Conservation (phyloP, 2,113 vertebrate genomes). For the Solenodon paradoxus region DNA sequence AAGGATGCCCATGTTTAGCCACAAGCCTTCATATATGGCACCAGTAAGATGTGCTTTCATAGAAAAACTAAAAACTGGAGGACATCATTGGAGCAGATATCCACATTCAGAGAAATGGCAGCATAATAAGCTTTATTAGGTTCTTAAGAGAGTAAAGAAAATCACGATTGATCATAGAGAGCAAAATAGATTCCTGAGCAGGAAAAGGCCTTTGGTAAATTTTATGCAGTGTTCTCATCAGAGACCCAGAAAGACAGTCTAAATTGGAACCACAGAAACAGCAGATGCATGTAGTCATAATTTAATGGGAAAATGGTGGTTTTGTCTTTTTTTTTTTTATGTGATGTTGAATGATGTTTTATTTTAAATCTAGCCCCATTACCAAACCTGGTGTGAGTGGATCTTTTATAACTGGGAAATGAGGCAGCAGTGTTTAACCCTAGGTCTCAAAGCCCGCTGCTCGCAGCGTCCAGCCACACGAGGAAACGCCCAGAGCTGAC, state of each 20-base stretch:
- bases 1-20: neutral
- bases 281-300: neutral
- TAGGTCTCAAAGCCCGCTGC: neutral
- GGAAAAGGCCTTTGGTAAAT: neutral
- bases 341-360: neutral
- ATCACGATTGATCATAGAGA: neutral
- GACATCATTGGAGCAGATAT: neutral
- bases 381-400: neutral
- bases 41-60: neutral
- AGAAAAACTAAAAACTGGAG: neutral
- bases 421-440: neutral
- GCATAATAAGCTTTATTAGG: neutral
- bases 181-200: neutral
- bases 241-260: neutral
- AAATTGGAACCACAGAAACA: neutral
- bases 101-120: neutral
- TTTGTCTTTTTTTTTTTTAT: neutral
- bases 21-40: neutral
- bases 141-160: neutral
- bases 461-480: neutral
- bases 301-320: neutral
- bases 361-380: neutral
- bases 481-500: neutral
- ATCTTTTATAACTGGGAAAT: neutral
- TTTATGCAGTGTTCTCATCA: accelerated